Conservation (phyloP, 2,797 vertebrate species). For the Myotis planiceps region DNA sequence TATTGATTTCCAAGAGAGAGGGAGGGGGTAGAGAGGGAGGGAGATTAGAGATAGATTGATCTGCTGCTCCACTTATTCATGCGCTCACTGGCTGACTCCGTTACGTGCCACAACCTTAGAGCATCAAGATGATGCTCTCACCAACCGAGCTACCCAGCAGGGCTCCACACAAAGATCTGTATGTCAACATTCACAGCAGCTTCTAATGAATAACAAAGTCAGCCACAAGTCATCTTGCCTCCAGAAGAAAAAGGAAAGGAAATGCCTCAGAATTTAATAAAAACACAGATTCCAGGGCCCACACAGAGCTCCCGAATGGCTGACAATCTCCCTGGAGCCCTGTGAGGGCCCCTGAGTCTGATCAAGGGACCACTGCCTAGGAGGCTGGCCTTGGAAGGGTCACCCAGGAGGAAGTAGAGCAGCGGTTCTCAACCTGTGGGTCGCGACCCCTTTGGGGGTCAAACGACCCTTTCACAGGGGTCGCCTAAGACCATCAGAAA, state of each 20-base stretch:
- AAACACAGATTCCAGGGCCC: neutral
- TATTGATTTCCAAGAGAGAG: neutral
- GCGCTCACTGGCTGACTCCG: neutral
- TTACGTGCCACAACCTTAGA: neutral
- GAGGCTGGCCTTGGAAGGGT: neutral
- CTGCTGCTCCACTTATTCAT: neutral
- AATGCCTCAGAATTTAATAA: neutral
- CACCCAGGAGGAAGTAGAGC: neutral
- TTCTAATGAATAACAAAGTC: neutral
- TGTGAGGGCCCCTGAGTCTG: no score
- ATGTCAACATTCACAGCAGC: accelerated
- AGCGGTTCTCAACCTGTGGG: no score
- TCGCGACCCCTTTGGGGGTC: no score
- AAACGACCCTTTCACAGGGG: no score
- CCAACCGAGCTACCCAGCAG: neutral
- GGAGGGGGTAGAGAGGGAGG: neutral
- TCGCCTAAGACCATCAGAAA: no score
- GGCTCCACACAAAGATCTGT: neutral
- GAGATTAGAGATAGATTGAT: neutral
- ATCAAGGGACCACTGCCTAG: neutral
- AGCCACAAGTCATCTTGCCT: no score
- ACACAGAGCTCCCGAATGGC: neutral
- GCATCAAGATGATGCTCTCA: neutral
- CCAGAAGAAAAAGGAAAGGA: neutral
- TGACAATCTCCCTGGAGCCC: neutral